Percentiles rank a stretch among this genome's conserved stretches.
Evolutionary conservation across 2,888 invertebrate genomes (phyloP).

Genomic region (Cheilosia vernalis): DNA sequence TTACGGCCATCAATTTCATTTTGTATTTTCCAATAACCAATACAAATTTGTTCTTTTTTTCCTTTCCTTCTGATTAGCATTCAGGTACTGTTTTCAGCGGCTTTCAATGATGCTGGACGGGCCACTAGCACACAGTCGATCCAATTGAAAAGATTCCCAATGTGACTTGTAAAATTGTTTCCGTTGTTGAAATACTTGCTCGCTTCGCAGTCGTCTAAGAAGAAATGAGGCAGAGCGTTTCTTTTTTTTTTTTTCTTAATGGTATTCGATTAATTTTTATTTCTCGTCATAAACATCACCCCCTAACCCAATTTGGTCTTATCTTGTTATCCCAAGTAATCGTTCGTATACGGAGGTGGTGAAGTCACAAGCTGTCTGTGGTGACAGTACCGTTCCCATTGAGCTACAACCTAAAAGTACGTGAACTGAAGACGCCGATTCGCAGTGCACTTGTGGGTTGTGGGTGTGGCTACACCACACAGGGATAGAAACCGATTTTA

Average conservation of each 20-base stretch:
- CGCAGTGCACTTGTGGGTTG: not conserved
- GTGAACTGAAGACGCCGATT: not conserved
- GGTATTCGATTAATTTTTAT: constrained; percentile 36
- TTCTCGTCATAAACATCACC: constrained; percentile 22
- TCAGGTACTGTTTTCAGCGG: constrained; percentile 1
- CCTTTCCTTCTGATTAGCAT: constrained; percentile 35
- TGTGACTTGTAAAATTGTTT: constrained; percentile 22
- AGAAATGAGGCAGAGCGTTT: not conserved
- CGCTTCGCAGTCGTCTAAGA: not conserved
- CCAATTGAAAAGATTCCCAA: constrained; percentile 24
- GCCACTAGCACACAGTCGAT: constrained; percentile 22
- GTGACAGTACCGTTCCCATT: not conserved
- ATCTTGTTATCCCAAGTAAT: constrained; percentile 23
- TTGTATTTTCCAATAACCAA: not conserved
- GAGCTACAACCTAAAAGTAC: not conserved
- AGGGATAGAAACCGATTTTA: constrained; percentile 35
- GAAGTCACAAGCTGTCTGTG: constrained; percentile 20
- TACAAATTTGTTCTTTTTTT: not conserved
- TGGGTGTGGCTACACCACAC: not conserved
- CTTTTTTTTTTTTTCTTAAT: constrained; percentile 17
- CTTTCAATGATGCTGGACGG: constrained; percentile 1
- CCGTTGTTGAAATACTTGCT: constrained; percentile 11
- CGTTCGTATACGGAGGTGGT: constrained; percentile 15
- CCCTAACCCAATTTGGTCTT: constrained; percentile 2
- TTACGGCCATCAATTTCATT: constrained; percentile 28